Conservation (phyloP, 1,140 invertebrate species). For the Andricus grossulariae region DNA sequence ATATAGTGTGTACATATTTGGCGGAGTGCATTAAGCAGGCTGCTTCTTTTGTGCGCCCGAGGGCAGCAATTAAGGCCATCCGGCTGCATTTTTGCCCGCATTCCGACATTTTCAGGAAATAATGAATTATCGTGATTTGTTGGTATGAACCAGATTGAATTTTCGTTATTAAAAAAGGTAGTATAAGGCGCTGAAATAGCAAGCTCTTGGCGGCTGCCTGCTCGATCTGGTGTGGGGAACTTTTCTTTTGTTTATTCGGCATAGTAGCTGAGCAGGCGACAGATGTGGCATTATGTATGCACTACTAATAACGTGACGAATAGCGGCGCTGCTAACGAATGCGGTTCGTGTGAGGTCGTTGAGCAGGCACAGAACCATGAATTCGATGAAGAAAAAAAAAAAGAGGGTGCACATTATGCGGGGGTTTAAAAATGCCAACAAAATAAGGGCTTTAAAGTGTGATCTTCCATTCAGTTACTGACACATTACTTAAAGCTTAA, state of each 20-base stretch:
- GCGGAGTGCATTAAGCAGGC: slow-evolving; percentile 7
- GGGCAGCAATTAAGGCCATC: slow-evolving; percentile 24
- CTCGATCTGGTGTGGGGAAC: not conserved
- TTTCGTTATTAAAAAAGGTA: slow-evolving; percentile 22
- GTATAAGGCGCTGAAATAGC: slow-evolving; percentile 3
- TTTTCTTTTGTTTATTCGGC: slow-evolving; percentile 14
- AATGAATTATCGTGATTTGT: slow-evolving; percentile 31
- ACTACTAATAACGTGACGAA: slow-evolving; percentile 31
- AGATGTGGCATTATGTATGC: slow-evolving; percentile 27
- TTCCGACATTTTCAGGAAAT: slow-evolving; percentile 27
- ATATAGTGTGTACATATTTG: not conserved
- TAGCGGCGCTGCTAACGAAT: slow-evolving; percentile 19
- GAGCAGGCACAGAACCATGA: slow-evolving; percentile 21
- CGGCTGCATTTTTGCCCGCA: slow-evolving; percentile 27
- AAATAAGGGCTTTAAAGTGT: not conserved
- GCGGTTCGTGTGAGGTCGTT: slow-evolving; percentile 25
- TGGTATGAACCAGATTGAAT: slow-evolving; percentile 11
- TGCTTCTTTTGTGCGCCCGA: slow-evolving; percentile 6
- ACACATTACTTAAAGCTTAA: too few relatives aligned
- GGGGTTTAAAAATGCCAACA: not conserved
- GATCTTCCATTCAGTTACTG: not conserved
- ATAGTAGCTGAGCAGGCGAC: slow-evolving; percentile 13
- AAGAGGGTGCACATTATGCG: not conserved
- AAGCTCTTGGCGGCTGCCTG: not conserved
- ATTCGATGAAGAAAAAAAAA: not conserved